These are phyloP conservation scores for Spodoptera picta DNA, from an alignment of 2,888 invertebrate genomes.

Conservation along the genomic window DNA sequence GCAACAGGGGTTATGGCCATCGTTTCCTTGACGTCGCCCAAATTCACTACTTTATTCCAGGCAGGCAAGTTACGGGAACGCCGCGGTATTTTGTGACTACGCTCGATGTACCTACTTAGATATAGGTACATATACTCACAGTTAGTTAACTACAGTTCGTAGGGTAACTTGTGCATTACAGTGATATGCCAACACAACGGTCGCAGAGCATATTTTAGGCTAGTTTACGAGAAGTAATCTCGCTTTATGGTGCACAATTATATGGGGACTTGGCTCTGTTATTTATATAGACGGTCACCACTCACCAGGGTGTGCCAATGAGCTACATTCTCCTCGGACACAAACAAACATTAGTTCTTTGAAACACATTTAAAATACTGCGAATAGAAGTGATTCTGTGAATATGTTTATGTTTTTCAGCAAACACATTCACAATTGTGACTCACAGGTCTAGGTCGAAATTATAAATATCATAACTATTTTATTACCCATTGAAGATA, in stretches of 20 bases:
- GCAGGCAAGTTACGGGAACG: slow-evolving; percentile 18
- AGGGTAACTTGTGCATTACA: slow-evolving; percentile 35
- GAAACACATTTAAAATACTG: slow-evolving; percentile 8
- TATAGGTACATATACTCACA: slow-evolving; percentile 11
- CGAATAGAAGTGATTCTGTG: not conserved
- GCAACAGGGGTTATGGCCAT: slow-evolving; percentile 28
- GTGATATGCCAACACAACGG: slow-evolving; percentile 36
- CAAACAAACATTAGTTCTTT: slow-evolving; percentile 15
- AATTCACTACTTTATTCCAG: slow-evolving; percentile 36
- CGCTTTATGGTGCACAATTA: slow-evolving; percentile 65
- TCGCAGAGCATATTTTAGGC: slow-evolving; percentile 54
- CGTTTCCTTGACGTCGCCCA: slow-evolving; percentile 33
- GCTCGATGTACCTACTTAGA: slow-evolving; percentile 6
- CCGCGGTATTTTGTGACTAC: slow-evolving; percentile 28
- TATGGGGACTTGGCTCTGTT: slow-evolving; percentile 46
- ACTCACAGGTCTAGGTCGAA: too few species aligned
- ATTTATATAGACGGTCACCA: slow-evolving; percentile 43
- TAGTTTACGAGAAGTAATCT: slow-evolving; percentile 69
- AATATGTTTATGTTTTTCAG: not conserved
- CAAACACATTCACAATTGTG: too few species aligned
- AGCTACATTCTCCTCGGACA: slow-evolving; percentile 20
- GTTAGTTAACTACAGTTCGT: slow-evolving; percentile 30
- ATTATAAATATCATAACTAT: too few species aligned
- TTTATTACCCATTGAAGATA: too few species aligned
- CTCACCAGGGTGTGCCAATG: slow-evolving; percentile 24